Evolutionary conservation across 1,140 invertebrate species (phyloP), one percentile per base, ranked within the genome.

Genomic region (Meloidogyne exigua): DNA sequence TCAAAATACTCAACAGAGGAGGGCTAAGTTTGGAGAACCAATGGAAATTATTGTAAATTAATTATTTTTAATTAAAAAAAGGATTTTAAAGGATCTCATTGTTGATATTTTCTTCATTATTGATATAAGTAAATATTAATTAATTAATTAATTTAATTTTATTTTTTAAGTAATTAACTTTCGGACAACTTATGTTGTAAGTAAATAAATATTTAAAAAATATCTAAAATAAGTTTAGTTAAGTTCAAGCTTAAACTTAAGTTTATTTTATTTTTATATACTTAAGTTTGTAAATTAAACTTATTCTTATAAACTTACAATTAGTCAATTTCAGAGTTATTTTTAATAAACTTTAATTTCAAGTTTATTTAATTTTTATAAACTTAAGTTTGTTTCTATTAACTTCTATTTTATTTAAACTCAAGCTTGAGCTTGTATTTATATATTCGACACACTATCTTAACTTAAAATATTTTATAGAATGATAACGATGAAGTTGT

Each of bases 21-120:
- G 81, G 65, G 78, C 82, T 39, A 87, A 87, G 13, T 89, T 90
- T 81, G 84, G 85, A 1, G 89, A 90, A 75, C 89, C 90, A 5
- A 78, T 90, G 71, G 90, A 89, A 32, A 88, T 90, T 57, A 89
- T 90, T 57, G 90, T 57, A 57, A n/a, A 57, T 15, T 15, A 44
- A 44, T n/a, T 57, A n/a, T n/a, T 57, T 21, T 57, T 21, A 7
- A 5, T n/a, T 57, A n/a, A 49, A n/a, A 5, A 18, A 57, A n/a
- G 0, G 21, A 15, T 57, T 57, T 57, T 3, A 44, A n/a, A 57
- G 49, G 49, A 90, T 80, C 82, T 90, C 15, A 89, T 92, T 90
- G 96, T 99, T 82, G 96, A 98, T 90, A 94, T 98, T 79, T 98
- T 96, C 87, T 99, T 99, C 89, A 96, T 98, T 88, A 92, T 98